Conservation (phyloP, 2,113 vertebrate species). For the Crypturellus undulatus region DNA sequence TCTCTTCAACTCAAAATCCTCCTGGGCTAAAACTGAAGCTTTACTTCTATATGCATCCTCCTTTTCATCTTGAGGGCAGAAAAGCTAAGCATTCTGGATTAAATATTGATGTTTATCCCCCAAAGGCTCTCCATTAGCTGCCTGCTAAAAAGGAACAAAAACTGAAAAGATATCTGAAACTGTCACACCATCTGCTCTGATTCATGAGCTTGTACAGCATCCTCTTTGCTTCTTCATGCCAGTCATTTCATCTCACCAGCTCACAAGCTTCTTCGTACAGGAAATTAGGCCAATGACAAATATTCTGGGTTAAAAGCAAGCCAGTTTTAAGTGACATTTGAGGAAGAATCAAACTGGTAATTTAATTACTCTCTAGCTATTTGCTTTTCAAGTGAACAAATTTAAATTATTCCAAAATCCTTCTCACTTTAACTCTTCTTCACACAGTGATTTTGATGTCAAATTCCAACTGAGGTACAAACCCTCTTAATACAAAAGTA, state of each 20-base stretch:
- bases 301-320: neutral
- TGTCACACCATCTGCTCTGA: slow-evolving; percentile 64
- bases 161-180: slow-evolving; percentile 25
- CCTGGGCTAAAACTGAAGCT: slow-evolving; percentile 13
- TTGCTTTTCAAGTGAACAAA: slow-evolving; percentile 3
- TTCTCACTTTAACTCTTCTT: neutral
- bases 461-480: slow-evolving; percentile 49
- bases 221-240: neutral
- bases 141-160: neutral
- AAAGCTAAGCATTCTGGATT: neutral
- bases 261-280: neutral
- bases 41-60: slow-evolving; percentile 12
- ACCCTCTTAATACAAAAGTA: slow-evolving; percentile 1
- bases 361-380: neutral
- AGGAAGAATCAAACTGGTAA: slow-evolving; percentile 9
- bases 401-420: neutral
- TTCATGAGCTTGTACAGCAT: slow-evolving; percentile 37
- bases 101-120: slow-evolving; percentile 21
- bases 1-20: slow-evolving; percentile 29
- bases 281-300: slow-evolving; percentile 38
- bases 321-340: slow-evolving; percentile 26
- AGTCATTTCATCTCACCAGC: slow-evolving; percentile 45
- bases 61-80: slow-evolving; percentile 28
- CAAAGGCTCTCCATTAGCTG: neutral
- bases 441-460: slow-evolving; percentile 5